Evolutionary conservation across 2,113 vertebrate species (phyloP).

Genomic region (human (Homo sapiens)): DNA sequence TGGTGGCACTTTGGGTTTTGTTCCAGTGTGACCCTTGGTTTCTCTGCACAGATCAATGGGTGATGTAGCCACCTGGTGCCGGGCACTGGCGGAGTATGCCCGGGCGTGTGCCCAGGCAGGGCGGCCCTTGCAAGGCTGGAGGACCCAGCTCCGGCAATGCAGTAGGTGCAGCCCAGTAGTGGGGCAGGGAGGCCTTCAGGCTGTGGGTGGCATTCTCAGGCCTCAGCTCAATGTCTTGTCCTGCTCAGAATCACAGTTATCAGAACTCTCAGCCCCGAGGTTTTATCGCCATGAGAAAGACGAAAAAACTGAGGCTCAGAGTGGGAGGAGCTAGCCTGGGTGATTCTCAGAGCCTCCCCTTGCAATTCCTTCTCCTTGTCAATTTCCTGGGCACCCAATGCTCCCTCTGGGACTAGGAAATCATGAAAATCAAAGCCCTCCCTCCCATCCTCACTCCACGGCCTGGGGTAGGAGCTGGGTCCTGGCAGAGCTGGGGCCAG

Average conservation of each 20-base stretch:
- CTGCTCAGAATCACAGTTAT: background rate
- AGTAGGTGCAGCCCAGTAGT: slow-evolving; percentile 83
- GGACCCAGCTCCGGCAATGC: slow-evolving; percentile 89
- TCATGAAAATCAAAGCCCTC: background rate
- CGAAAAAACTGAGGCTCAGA: background rate
- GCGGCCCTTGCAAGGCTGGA: slow-evolving; percentile 92
- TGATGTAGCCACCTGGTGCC: slow-evolving; percentile 90
- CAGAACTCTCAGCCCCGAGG: background rate
- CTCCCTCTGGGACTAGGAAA: background rate
- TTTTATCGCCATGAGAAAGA: background rate
- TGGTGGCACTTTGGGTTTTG: background rate
- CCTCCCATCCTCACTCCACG: background rate
- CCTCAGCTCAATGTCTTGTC: background rate
- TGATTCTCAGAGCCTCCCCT: background rate
- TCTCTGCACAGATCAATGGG: slow-evolving; percentile 87
- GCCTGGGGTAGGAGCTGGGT: background rate
- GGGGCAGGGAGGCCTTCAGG: background rate
- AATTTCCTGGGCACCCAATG: background rate
- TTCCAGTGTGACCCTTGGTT: background rate
- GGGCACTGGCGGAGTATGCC: slow-evolving; percentile 94
- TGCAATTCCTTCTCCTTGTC: background rate
- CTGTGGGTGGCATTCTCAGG: background rate
- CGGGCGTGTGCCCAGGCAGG: slow-evolving; percentile 95
- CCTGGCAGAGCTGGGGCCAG: background rate
- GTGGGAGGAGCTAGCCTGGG: background rate